Evolutionary conservation across 2,113 vertebrate species (phyloP), one percentile per base, ranked within the genome.

Genomic region (Bolborhynchus lineola): DNA sequence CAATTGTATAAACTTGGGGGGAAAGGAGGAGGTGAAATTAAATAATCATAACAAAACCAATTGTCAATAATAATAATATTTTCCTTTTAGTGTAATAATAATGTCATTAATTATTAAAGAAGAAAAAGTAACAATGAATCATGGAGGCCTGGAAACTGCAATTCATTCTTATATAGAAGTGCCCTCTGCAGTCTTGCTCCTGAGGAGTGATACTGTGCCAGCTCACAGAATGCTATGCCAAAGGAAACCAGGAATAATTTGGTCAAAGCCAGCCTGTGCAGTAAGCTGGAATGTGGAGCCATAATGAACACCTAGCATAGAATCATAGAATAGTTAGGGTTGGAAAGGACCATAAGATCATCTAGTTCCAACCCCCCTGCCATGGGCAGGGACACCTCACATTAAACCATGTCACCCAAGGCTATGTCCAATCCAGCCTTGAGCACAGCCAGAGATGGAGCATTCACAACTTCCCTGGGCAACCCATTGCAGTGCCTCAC

Each of bases 91-190:
- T 86, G 35, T 19, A 94, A 84, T 81, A 94, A 81, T 68, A 71
- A 28, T 41, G 21, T 71, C 60, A 88, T 90, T 92, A 92, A 95
- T 93, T 93, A 94, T 90, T 74, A 88, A 94, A 82, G 47, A 88
- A 90, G 53, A 83, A 85, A 92, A 96, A 92, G 64, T 70, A 83
- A 47, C 55, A 80, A 83, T 62, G 86, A 92, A 78, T 71, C 55
- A 88, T 82, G 2, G 14, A 76, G 59, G 62, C 24, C 39, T 35
- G 25, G 35, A 90, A 46, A 70, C 25, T 81, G 37, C 14, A 78
- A 74, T 90, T 94, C 92, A 88, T 93, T 86, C 90, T 94, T 90
- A 96, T 75, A 96, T 86, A 96, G 92, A 60, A 96, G 92, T 97
- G 95, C 93, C 95, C 93, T 95, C 94, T 96, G 93, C 95, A 96